These are phyloP conservation scores for Parascotia fuliginaria DNA, from an alignment of 2,888 invertebrate species.

Conservation along the genomic window DNA sequence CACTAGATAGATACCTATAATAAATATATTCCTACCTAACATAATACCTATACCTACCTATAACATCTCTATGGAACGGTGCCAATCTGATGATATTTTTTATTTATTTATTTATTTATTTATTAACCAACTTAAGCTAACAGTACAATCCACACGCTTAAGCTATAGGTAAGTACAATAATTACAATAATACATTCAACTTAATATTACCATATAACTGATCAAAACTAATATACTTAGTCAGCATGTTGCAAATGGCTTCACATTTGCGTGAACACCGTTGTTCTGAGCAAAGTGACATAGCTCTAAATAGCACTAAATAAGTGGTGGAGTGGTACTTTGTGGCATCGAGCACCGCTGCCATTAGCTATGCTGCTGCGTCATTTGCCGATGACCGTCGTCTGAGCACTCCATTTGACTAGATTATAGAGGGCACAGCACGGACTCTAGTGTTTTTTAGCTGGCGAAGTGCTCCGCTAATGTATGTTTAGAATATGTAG, in stretches of 20 bases:
- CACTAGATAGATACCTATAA: too few species aligned
- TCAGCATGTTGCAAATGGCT: constrained; percentile 16
- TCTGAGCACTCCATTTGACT: constrained; percentile 7
- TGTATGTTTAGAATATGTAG: background rate
- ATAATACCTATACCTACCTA: too few species aligned
- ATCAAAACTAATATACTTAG: constrained; percentile 12
- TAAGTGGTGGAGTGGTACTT: constrained; percentile 12
- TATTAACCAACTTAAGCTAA: too few species aligned
- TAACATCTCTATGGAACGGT: too few species aligned
- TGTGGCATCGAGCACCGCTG: constrained; percentile 1
- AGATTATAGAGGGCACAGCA: constrained; percentile 9
- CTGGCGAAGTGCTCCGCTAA: background rate
- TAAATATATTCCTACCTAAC: too few species aligned
- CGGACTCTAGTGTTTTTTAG: background rate
- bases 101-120: too few species aligned
- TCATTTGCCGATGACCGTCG: constrained; percentile 14
- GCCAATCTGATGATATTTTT: too few species aligned
- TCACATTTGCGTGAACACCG: constrained; percentile 28
- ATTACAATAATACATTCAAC: too few species aligned
- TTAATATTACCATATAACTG: background rate
- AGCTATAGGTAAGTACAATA: too few species aligned
- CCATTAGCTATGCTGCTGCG: constrained; percentile 17
- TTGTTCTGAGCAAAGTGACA: constrained; percentile 14
- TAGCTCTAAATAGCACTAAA: constrained; percentile 9
- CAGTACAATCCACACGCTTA: too few species aligned